These are phyloP conservation scores for Sus scrofa DNA, from an alignment of 2,113 vertebrate genomes.

Conservation along the genomic window DNA sequence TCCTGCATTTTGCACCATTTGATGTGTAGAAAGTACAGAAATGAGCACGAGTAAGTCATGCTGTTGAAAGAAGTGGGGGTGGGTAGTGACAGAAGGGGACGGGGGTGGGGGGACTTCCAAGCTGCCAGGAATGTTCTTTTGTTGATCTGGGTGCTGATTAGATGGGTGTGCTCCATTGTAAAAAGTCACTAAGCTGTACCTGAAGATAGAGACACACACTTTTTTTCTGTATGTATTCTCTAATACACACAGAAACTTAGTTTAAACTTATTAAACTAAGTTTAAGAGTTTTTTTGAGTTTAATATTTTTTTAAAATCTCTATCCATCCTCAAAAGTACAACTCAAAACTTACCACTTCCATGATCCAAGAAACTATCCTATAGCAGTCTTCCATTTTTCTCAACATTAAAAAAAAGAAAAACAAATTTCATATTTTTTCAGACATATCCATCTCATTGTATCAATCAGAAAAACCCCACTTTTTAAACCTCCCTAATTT, in stretches of 20 bases:
- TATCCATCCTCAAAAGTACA: neutral
- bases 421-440: neutral
- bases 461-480: neutral
- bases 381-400: neutral
- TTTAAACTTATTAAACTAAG: too few relatives aligned
- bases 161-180: neutral
- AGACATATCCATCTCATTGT: neutral
- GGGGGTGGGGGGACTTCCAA: rapidly evolving
- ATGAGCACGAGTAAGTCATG: rapidly evolving
- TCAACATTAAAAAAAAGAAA: neutral
- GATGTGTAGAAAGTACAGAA: neutral
- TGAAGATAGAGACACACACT: neutral
- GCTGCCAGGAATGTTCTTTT: neutral
- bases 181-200: neutral
- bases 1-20: neutral
- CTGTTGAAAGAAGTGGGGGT: neutral
- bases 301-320: neutral
- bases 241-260: too few relatives aligned
- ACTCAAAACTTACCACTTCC: neutral
- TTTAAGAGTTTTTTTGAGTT: too few relatives aligned
- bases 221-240: neutral
- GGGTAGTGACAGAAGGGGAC: too few relatives aligned
- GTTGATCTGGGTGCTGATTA: neutral
- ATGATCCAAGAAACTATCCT: neutral
- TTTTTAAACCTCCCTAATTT: neutral